Evolutionary conservation across 2,797 vertebrate genomes (phyloP), one percentile per base, ranked within the genome.

Genomic region (Centropyge bicolor): DNA sequence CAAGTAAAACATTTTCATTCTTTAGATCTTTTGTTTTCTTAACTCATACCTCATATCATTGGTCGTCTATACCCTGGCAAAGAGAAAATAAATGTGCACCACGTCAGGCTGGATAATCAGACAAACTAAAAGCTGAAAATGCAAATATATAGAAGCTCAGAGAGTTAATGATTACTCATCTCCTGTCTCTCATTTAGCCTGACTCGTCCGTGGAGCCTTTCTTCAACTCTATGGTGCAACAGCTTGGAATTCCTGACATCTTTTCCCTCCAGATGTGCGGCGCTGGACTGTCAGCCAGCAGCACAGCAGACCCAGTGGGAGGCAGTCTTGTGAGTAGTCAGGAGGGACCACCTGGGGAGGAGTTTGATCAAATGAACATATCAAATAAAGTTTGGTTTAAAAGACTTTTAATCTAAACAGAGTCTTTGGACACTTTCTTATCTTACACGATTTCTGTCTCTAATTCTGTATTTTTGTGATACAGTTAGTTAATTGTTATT

Each of bases 241-340:
- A 98, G 91, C 95, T 96, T 7, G 92, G 93, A 62, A 97, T 99
- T 67, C 96, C 97, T 9, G 89, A 99, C 77, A 62, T 98, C 41
- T 99, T 99, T 90, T 99, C 98, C 87, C 96, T 99, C 88, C 98
- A 99, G 95, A 99, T 99, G 98, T 99, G 98, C 4, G 98, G 98
- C 1, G 95, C 96, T 27, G 96, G 97, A 72, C 76, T 97, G 81
- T 95, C 97, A 1, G 93, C 95, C 71, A 93, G 95, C 87, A 93
- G 88, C 82, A 66, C 91, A 0, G 67, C 51, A 0, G 96, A 96
- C 91, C 93, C 94, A 70, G 93, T 95, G 59, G 97, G 96, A 74
- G 98, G 98, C 84, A 99, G 98, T 94, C 96, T 99, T 94, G 98
- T 99, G 95, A 96, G 95, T 95, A 74, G 76, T 87, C 84, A 75